phyloP scores from a whole-genome alignment of 2,888 invertebrate genomes.

The Leptogaster cylindrica region DNA sequence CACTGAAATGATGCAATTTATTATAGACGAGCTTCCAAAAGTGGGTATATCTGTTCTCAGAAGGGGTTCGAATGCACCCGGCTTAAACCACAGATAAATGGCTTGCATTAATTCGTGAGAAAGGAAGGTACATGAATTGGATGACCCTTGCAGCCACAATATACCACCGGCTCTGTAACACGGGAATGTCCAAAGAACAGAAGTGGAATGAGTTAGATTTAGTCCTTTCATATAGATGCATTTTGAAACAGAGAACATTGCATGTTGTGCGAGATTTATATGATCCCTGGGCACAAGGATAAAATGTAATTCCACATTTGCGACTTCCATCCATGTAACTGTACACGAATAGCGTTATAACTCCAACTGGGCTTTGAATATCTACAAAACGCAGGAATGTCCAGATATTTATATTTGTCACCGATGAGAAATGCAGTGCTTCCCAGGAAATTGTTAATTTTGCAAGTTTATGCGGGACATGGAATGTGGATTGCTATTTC shows the following conservation, averaged over 20 bases:
- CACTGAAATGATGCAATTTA: too few relatives aligned
- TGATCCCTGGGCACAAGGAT: slow-evolving; percentile 32
- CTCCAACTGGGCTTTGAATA: too few relatives aligned
- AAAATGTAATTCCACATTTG: slow-evolving; percentile 38
- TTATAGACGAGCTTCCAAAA: neutral
- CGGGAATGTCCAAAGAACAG: slow-evolving; percentile 11
- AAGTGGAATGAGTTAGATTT: slow-evolving; percentile 6
- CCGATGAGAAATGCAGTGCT: too few relatives aligned
- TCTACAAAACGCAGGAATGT: too few relatives aligned
- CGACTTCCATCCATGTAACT: too few relatives aligned
- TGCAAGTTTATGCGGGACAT: too few relatives aligned
- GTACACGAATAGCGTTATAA: too few relatives aligned
- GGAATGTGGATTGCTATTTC: too few relatives aligned
- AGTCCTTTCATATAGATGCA: neutral
- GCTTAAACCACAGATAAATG: slow-evolving; percentile 44
- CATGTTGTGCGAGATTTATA: slow-evolving; percentile 35
- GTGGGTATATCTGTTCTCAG: slow-evolving; percentile 20
- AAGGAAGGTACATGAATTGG: slow-evolving; percentile 8
- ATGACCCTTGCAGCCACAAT: slow-evolving; percentile 6
- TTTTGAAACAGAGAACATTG: neutral
- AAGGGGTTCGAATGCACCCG: slow-evolving; percentile 41
- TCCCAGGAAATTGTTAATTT: too few relatives aligned
- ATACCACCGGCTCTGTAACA: slow-evolving; percentile 20
- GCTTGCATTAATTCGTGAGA: slow-evolving; percentile 43
- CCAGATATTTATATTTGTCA: too few relatives aligned